Percentiles rank a stretch among this genome's conserved stretches.
Evolutionary conservation across 2,113 vertebrate species (phyloP).

Genomic region (Sisor rabdophorus): DNA sequence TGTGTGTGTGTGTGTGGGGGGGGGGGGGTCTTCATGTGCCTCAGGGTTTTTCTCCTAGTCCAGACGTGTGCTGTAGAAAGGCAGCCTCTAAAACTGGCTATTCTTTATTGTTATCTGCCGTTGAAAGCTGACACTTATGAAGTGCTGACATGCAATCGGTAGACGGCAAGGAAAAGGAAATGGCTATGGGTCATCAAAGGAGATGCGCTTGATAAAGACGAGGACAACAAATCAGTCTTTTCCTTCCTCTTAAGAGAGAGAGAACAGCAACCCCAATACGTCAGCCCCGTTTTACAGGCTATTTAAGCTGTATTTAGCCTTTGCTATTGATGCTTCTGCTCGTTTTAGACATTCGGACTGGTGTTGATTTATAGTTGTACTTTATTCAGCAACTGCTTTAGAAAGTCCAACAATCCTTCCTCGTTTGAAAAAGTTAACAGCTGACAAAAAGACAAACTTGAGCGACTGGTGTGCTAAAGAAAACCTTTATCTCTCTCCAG

Average conservation of each 20-base stretch:
- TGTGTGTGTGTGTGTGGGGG: too few relatives aligned
- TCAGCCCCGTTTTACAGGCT: slow-evolving; percentile 5
- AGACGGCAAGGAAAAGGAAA: slow-evolving; percentile 4
- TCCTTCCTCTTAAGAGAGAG: slow-evolving; percentile 1
- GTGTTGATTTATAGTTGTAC: neutral
- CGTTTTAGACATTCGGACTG: neutral
- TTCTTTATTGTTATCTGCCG: neutral
- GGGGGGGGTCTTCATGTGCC: too few relatives aligned
- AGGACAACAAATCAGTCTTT: neutral
- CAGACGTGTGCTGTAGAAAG: too few relatives aligned
- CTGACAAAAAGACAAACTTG: neutral
- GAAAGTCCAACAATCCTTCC: neutral
- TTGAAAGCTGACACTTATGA: neutral
- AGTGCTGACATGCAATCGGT: neutral
- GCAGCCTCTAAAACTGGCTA: neutral
- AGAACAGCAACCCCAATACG: neutral
- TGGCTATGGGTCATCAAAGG: neutral
- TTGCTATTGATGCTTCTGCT: slow-evolving; percentile 5
- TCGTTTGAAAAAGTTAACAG: neutral
- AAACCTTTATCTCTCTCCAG: neutral
- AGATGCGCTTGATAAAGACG: neutral
- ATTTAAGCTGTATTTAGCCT: slow-evolving; percentile 1
- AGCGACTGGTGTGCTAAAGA: neutral
- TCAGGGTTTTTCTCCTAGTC: too few relatives aligned
- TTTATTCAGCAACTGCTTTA: neutral